Evolutionary conservation across 2,888 invertebrate genomes (phyloP).

Genomic region (Gandaritis pyraliata): DNA sequence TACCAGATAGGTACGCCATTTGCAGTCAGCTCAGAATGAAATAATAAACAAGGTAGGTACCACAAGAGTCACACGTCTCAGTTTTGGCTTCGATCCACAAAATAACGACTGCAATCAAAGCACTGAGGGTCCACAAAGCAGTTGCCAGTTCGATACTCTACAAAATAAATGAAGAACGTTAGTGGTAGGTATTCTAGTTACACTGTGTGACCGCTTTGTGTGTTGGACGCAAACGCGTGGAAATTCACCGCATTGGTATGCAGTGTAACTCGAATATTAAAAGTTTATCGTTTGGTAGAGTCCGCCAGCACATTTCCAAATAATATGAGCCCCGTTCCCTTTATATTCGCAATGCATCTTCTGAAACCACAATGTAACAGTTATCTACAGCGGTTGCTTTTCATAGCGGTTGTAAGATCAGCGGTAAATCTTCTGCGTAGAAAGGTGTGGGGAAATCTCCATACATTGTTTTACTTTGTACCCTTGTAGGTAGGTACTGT

Average conservation of each 20-base stretch:
- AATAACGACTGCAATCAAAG: constrained; percentile 3
- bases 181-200: too few relatives aligned
- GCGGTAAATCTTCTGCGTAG: constrained; percentile 17
- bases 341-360: constrained; percentile 25
- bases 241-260: too few relatives aligned
- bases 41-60: too few relatives aligned
- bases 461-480: constrained; percentile 13
- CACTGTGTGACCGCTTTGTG: too few relatives aligned
- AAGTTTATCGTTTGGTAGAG: too few relatives aligned
- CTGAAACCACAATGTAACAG: constrained; percentile 20
- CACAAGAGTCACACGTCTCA: constrained; percentile 5
- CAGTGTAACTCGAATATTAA: too few relatives aligned
- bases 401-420: constrained; percentile 27
- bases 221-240: too few relatives aligned
- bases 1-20: too few relatives aligned
- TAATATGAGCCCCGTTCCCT: not conserved
- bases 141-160: not conserved
- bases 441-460: constrained; percentile 8
- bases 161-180: too few relatives aligned
- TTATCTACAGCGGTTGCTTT: constrained; percentile 17
- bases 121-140: not conserved
- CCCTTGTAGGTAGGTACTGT: too few relatives aligned
- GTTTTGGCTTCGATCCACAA: not conserved
- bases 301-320: not conserved
- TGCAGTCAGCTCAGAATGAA: too few relatives aligned